Percentiles rank a stretch among this genome's conserved stretches.
phyloP scores from a whole-genome alignment of 2,797 vertebrate genomes.

The Spheniscus humboldti region DNA sequence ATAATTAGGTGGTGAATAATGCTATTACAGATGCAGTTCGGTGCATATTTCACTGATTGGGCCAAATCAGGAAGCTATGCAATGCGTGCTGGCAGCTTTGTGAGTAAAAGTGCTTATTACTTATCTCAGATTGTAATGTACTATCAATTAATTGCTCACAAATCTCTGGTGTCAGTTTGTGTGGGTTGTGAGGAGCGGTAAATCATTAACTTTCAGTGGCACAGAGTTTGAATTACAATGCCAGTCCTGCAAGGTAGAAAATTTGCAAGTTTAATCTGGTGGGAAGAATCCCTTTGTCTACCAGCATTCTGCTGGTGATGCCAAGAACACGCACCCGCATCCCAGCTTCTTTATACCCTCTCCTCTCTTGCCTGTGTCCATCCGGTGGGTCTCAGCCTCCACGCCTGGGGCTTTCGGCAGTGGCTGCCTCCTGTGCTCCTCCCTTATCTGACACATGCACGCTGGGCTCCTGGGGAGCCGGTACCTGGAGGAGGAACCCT shows the following conservation, averaged over 20 bases:
- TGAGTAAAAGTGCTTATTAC: conserved; percentile 32
- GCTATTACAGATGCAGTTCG: conserved; percentile 45
- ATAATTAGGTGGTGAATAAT: conserved; percentile 60
- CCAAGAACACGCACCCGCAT: neutral
- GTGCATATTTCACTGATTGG: conserved; percentile 64
- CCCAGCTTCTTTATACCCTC: neutral
- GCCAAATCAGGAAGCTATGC: conserved; percentile 62
- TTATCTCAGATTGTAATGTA: conserved; percentile 17
- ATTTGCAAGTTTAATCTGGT: conserved; percentile 23
- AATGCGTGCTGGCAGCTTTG: neutral
- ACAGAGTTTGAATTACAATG: conserved; percentile 53
- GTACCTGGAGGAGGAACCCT: conserved; percentile 52
- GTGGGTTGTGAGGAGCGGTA: conserved; percentile 55
- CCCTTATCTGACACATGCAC: conserved; percentile 30
- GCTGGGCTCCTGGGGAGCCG: conserved; percentile 20
- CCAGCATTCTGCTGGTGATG: neutral
- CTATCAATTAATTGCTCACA: conserved; percentile 72
- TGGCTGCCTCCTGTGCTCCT: conserved; percentile 18
- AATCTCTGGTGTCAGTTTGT: conserved; percentile 34
- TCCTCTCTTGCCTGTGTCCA: neutral
- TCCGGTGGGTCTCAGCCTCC: neutral
- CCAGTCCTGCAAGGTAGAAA: neutral
- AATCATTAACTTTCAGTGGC: conserved; percentile 52
- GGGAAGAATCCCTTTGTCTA: conserved; percentile 44
- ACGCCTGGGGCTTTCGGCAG: neutral